phyloP scores from a whole-genome alignment of 2,888 invertebrate species.

The Drosophila mercatorum region DNA sequence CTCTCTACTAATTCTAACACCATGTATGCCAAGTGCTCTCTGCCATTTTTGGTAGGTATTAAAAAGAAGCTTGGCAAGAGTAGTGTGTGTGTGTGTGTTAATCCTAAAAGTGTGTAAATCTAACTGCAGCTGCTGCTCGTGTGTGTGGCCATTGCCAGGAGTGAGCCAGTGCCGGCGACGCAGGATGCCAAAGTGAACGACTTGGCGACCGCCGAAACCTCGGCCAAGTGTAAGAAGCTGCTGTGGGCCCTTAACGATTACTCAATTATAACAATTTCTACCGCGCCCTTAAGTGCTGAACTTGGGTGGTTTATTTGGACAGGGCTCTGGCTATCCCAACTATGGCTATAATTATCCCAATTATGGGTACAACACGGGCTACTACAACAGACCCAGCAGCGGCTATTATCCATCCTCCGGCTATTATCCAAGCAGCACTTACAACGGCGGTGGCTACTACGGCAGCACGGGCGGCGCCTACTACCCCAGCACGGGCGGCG shows the following conservation, averaged over 20 bases:
- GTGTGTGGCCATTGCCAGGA: constrained; percentile 20
- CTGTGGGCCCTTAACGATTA: neutral
- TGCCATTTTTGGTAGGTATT: constrained; percentile 45
- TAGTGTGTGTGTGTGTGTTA: neutral
- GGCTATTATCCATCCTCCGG: constrained; percentile 53
- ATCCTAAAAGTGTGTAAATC: constrained; percentile 7
- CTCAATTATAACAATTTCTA: constrained; percentile 5
- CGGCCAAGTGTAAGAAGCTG: constrained; percentile 80
- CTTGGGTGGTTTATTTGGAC: constrained; percentile 84
- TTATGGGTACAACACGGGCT: constrained; percentile 52
- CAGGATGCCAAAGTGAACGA: constrained; percentile 54
- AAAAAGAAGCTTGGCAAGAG: neutral
- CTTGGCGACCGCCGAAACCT: constrained; percentile 79
- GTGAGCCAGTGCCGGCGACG: constrained; percentile 30
- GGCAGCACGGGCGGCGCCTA: constrained; percentile 9
- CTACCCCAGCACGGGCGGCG: constrained; percentile 32
- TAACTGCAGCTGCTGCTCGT: constrained; percentile 39
- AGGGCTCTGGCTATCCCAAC: constrained; percentile 54
- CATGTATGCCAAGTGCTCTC: constrained; percentile 40
- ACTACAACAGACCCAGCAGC: constrained; percentile 36
- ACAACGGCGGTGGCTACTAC: constrained; percentile 45
- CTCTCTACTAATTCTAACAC: neutral
- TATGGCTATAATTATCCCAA: constrained; percentile 60
- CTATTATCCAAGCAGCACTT: constrained; percentile 40
- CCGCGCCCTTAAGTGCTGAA: constrained; percentile 80